These are phyloP conservation scores for Caenorhabditis sp. DNA, from an alignment of 2,888 invertebrate genomes.

Conservation along the genomic window DNA sequence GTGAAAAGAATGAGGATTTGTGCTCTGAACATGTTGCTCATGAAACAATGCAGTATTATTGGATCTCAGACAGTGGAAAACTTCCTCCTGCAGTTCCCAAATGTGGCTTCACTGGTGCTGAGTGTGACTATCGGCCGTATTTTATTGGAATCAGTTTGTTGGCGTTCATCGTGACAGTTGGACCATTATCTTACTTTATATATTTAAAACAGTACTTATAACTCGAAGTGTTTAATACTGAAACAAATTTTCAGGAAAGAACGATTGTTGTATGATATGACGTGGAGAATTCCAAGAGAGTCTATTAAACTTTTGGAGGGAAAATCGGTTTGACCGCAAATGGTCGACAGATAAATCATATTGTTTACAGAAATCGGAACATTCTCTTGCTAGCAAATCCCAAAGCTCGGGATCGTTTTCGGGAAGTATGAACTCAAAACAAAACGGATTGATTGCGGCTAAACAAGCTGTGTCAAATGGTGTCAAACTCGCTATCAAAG, in stretches of 20 bases:
- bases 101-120: constrained; percentile 78
- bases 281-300: constrained; percentile 81
- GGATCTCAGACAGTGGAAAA: constrained; percentile 75
- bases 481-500: constrained; percentile 78
- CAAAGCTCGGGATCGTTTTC: constrained; percentile 75
- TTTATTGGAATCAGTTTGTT: constrained; percentile 71
- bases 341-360: too few species aligned
- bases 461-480: constrained; percentile 81
- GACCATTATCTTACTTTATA: constrained; percentile 78
- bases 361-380: constrained; percentile 75
- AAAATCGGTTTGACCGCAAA: constrained; percentile 63
- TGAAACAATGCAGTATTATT: constrained; percentile 78
- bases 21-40: constrained; percentile 83
- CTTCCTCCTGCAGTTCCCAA: constrained; percentile 78
- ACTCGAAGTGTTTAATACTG: background rate
- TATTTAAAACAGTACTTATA: constrained; percentile 78
- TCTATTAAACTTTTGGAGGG: constrained; percentile 61
- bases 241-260: constrained; percentile 73
- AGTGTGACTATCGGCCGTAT: constrained; percentile 79
- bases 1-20: constrained; percentile 72
- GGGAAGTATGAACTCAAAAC: constrained; percentile 76
- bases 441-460: constrained; percentile 77
- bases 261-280: constrained; percentile 81
- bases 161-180: constrained; percentile 67
- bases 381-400: constrained; percentile 76